Conservation (phyloP, 2,797 vertebrate genomes). For the Squalus acanthias region DNA sequence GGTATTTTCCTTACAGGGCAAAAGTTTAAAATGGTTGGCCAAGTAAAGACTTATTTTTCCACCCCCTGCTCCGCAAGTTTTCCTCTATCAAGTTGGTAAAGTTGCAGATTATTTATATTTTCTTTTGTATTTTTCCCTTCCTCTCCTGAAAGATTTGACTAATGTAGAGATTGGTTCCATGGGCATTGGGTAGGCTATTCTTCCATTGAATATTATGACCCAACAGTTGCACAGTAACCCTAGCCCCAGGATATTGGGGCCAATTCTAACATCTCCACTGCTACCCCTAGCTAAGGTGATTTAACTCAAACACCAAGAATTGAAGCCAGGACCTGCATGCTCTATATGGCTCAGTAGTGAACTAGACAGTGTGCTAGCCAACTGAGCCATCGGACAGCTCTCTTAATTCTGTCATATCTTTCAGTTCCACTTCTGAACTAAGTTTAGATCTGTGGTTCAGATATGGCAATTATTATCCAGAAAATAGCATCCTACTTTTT, state of each 20-base stretch:
- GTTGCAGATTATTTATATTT: background rate
- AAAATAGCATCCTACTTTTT: background rate
- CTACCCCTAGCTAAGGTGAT: background rate
- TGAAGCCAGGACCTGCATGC: background rate
- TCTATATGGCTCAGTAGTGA: background rate
- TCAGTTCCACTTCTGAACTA: background rate
- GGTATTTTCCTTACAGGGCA: background rate
- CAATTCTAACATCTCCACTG: background rate
- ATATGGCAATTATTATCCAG: background rate
- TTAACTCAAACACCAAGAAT: background rate
- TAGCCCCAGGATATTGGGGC: background rate
- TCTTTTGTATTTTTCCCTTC: background rate
- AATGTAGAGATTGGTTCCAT: background rate
- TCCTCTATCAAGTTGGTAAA: background rate
- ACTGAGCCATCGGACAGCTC: background rate
- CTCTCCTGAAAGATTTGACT: background rate
- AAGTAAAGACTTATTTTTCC: background rate
- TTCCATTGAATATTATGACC: background rate
- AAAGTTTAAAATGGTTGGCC: background rate
- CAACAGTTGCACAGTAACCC: background rate
- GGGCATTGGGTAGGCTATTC: background rate
- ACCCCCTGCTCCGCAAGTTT: background rate
- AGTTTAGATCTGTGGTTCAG: background rate
- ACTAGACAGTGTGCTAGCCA: background rate
- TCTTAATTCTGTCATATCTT: background rate